These are phyloP conservation scores for Pteromalus puparum DNA, from an alignment of 1,140 invertebrate species.

Conservation along the genomic window DNA sequence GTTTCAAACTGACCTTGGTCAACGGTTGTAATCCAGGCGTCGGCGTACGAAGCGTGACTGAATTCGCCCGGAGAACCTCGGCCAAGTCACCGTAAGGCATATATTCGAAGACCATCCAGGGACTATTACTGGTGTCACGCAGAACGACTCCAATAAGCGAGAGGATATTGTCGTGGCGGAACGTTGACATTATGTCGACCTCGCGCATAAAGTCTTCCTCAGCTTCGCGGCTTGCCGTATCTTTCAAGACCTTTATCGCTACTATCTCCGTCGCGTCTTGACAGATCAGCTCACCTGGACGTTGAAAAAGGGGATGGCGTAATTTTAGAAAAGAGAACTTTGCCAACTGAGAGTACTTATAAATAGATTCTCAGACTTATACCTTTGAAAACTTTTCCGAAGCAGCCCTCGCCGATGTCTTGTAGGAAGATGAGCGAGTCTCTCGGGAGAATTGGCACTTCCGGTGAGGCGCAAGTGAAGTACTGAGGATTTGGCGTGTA, in stretches of 20 bases:
- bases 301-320: neutral
- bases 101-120: constrained; percentile 96
- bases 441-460: constrained; percentile 79
- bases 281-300: constrained; percentile 77
- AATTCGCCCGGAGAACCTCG: constrained; percentile 85
- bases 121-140: constrained; percentile 81
- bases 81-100: constrained; percentile 94
- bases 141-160: constrained; percentile 87
- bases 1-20: constrained; percentile 68
- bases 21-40: constrained; percentile 70
- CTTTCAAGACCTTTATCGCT: constrained; percentile 91
- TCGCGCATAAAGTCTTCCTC: constrained; percentile 91
- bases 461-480: constrained; percentile 76
- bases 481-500: constrained; percentile 88
- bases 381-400: constrained; percentile 95
- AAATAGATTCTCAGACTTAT: constrained; percentile 55
- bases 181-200: constrained; percentile 93
- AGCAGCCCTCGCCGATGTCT: constrained; percentile 92
- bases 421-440: constrained; percentile 82
- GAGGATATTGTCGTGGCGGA: constrained; percentile 92
- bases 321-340: neutral
- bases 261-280: constrained; percentile 77
- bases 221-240: constrained; percentile 85
- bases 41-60: constrained; percentile 68
- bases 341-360: too few species aligned